phyloP scores from a whole-genome alignment of 2,797 vertebrate genomes.

The Chelonia mydas region DNA sequence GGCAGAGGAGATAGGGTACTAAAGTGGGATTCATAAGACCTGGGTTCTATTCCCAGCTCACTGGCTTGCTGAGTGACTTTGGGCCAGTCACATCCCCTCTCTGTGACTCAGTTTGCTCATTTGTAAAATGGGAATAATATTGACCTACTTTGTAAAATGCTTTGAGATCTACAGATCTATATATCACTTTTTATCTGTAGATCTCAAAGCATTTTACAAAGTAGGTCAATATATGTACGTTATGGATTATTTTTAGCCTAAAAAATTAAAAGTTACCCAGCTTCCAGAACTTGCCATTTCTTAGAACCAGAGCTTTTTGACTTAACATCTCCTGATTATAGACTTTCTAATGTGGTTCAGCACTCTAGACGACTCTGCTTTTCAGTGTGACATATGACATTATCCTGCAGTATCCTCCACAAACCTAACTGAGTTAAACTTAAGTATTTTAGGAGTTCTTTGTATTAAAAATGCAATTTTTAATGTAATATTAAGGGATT shows the following conservation, averaged over 20 bases:
- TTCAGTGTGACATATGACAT: not conserved
- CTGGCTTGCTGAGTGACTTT: not conserved
- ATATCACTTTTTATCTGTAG: no score
- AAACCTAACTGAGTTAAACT: no score
- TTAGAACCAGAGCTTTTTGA: not conserved
- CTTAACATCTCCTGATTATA: not conserved
- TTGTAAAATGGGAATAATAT: no score
- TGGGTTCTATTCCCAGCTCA: not conserved
- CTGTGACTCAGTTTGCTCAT: not conserved
- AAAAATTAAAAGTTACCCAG: not conserved
- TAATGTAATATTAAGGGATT: no score
- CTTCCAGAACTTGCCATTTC: not conserved
- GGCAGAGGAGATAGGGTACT: not conserved
- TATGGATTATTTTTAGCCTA: not conserved
- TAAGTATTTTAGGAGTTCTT: no score
- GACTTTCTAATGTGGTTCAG: conserved; percentile 18
- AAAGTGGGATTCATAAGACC: not conserved
- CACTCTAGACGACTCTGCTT: not conserved
- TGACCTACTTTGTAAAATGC: no score
- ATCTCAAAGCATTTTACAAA: no score
- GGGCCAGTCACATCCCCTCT: not conserved
- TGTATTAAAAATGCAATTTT: no score
- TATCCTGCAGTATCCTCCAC: not conserved
- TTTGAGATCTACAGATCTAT: not conserved
- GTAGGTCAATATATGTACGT: not conserved